Evolutionary conservation across 2,797 vertebrate species (phyloP), one percentile per base, ranked within the genome.

Genomic region (Streptopelia turtur): DNA sequence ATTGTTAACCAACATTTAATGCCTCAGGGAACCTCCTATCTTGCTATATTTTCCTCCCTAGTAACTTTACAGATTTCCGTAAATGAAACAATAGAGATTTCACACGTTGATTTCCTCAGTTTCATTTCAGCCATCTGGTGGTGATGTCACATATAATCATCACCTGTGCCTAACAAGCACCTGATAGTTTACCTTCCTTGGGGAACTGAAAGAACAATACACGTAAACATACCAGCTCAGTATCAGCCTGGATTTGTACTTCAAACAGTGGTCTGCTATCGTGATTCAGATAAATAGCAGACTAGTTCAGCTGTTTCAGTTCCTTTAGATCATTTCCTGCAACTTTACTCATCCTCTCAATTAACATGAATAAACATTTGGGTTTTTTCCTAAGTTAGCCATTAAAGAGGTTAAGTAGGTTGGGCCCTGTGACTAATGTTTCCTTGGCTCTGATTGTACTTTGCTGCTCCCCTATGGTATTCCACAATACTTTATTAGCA

Each of bases 241-340:
- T 65, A 77, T 61, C 1, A 16, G 81, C 37, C 10, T 18, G 65
- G 28, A 77, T 86, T 94, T 84, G 56, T 76, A 89, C 64, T 63
- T 78, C 52, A 78, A 77, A 70, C 68, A 87, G 52, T 27, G n/a
- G 10, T 69, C 88, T 79, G 49, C 66, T 82, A 20, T 90, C 66
- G 28, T 90, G 85, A 94, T 21, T 95, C 94, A 96, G 87, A 88
- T 72, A 88, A 89, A 91, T 3, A 81, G 25, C 31, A 90, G 65
- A 56, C 70, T 41, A 30, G 35, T 91, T 94, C 87, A 95, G 90
- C 89, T 94, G 63, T 93, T 96, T 74, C 55, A 78, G 75, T 95
- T 85, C 49, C 79, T 88, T 94, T 74, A 90, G 87, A 83, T 93
- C 53, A 96, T 74, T 96, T 96, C 95, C 91, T 94, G 87, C 87